Evolutionary conservation across 2,113 vertebrate species (phyloP).

Genomic region (Dolichotis patagonum): DNA sequence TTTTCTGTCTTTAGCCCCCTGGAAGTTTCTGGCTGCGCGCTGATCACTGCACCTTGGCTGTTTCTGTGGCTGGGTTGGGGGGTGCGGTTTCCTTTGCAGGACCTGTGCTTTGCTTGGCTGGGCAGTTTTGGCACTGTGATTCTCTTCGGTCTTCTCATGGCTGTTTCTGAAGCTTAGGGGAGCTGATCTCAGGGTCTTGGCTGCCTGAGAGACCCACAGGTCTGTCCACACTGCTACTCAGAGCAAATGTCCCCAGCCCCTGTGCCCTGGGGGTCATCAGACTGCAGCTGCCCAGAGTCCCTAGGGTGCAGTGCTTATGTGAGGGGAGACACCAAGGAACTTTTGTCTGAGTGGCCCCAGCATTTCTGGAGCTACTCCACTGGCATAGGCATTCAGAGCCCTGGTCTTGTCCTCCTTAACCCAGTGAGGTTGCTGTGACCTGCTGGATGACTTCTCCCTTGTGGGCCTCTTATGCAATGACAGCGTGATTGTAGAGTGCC

Average conservation of each 20-base stretch:
- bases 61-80: not conserved
- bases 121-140: not conserved
- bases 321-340: too few relatives aligned
- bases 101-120: not conserved
- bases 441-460: rapidly evolving
- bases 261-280: not conserved
- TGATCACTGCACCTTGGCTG: too few relatives aligned
- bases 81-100: not conserved
- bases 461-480: not conserved
- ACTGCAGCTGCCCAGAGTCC: not conserved
- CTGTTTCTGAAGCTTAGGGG: not conserved
- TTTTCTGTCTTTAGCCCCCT: not conserved
- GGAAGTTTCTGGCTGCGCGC: not conserved
- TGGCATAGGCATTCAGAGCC: rapidly evolving
- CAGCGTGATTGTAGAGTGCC: rapidly evolving
- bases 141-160: not conserved
- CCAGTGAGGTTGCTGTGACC: rapidly evolving
- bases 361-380: too few relatives aligned
- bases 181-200: not conserved
- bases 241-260: not conserved
- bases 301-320: too few relatives aligned
- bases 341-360: rapidly evolving
- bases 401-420: not conserved
- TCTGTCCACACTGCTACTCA: not conserved
- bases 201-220: rapidly evolving